A percentile compares a stretch with the other conserved stretches of the same genome.
These are phyloP conservation scores for Pachydiplax longipennis DNA, from an alignment of 2,888 invertebrate species.

Conservation along the genomic window DNA sequence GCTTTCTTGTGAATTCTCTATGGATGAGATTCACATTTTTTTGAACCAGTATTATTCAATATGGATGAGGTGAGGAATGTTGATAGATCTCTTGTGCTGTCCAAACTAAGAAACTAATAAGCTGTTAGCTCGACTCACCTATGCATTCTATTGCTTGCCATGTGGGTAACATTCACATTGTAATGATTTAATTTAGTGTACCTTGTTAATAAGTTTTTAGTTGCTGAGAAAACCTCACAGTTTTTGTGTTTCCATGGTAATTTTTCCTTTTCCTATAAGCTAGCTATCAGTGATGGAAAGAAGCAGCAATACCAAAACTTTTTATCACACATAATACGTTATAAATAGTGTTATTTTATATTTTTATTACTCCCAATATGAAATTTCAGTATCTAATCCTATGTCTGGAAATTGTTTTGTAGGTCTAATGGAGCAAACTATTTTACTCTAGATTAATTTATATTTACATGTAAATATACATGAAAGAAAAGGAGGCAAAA, in stretches of 20 bases:
- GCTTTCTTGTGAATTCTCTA: not conserved
- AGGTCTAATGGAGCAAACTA: no score
- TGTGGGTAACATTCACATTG: not conserved
- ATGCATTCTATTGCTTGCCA: not conserved
- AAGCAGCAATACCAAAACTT: no score
- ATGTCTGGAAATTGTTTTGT: no score
- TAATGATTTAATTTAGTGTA: not conserved
- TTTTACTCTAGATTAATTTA: no score
- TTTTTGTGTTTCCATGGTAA: not conserved
- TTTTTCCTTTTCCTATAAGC: no score
- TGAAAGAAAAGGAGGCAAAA: no score
- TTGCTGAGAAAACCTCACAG: not conserved
- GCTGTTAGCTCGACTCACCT: not conserved
- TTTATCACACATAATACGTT: no score
- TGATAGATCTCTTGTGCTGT: not conserved
- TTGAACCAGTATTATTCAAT: not conserved
- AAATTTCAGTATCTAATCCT: no score
- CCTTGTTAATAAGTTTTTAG: not conserved
- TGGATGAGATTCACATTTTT: not conserved
- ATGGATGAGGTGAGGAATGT: not conserved
- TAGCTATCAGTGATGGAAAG: no score
- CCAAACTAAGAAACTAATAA: conserved; percentile 7
- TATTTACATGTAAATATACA: no score
- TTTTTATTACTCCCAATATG: no score
- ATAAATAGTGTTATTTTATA: no score